phyloP scores from a whole-genome alignment of 92 coral and sea anemone species.

The Umimayanthus kanabou region DNA sequence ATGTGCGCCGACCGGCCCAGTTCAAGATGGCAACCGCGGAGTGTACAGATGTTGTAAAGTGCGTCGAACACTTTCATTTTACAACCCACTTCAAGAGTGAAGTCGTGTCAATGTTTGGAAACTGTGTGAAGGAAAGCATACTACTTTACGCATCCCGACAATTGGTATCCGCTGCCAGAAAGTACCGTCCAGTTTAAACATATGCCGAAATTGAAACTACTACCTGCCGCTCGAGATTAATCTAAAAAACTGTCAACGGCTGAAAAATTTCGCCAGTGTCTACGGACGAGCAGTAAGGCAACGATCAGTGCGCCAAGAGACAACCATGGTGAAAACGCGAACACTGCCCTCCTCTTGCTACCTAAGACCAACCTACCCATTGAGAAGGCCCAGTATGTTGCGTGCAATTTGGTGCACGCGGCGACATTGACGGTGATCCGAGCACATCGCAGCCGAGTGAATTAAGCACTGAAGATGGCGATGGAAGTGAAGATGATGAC shows the following conservation, averaged over 20 bases:
- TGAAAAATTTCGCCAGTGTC: too few relatives aligned
- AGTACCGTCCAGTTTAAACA: too few relatives aligned
- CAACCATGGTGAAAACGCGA: slow-evolving; percentile 26
- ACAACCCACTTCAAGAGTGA: slow-evolving; percentile 28
- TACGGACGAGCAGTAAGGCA: too few relatives aligned
- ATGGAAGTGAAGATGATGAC: too few relatives aligned
- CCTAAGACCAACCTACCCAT: slow-evolving; percentile 42
- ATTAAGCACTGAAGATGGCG: not conserved
- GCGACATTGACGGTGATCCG: too few relatives aligned
- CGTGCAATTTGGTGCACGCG: not conserved
- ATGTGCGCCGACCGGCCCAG: too few relatives aligned
- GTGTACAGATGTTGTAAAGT: too few relatives aligned
- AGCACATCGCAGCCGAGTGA: not conserved
- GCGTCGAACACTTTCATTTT: slow-evolving; percentile 42
- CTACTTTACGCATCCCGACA: slow-evolving; percentile 36
- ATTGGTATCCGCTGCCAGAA: slow-evolving; percentile 34
- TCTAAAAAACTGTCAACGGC: too few relatives aligned
- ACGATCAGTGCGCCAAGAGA: too few relatives aligned
- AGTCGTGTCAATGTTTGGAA: slow-evolving; percentile 40
- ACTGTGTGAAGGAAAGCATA: not conserved
- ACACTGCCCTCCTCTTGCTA: slow-evolving; percentile 43
- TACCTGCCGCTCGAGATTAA: too few relatives aligned
- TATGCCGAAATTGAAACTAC: too few relatives aligned
- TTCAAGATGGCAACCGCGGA: too few relatives aligned
- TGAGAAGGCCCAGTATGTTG: not conserved